Evolutionary conservation across 2,888 invertebrate species (phyloP), one percentile per base, ranked within the genome.

Genomic region (Rhaphigaster nebulosa): DNA sequence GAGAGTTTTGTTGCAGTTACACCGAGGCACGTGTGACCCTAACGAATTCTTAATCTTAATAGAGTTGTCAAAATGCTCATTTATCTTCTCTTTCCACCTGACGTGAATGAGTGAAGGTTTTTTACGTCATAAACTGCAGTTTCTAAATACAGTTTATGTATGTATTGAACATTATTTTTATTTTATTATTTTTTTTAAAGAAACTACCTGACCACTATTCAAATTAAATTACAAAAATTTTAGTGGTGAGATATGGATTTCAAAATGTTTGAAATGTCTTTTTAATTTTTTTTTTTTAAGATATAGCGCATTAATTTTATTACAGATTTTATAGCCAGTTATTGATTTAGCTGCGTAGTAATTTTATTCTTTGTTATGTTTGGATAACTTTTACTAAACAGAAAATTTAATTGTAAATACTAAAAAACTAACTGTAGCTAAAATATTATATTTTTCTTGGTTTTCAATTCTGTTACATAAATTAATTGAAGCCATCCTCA

Each of bases 31-130:
- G 70, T 38, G 70, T 6, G 70, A 34, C 34, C 20, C 34, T 38
- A 76, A 76, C 34, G 34, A 76, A 76, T 76, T 18, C 70, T 76
- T 76, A 76, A 76, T 76, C 38, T 76, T 76, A 38, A 38, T 76
- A 20, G 70, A 76, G 70, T 76, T 76, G 34, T 76, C 70, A 76
- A 76, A 76, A 76, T 10, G 34, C 20, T 38, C 34, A 76, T 38
- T 76, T 76, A 38, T 76, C 70, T 76, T 38, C 20, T 38, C 65
- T 38, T 76, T 76, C 70, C 20, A 70, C 38, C 34, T 70, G 70
- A 70, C 70, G 1, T 70, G 70, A 70, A 34, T 34, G 18, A 70
- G 34, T 70, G 20, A 70, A 70, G 34, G 15, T 20, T 20, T 34
- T 34, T 34, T 4, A 70, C 15, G 13, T 8, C 38, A 70, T 18